Percentiles rank a stretch among this genome's conserved stretches.
These are phyloP conservation scores for Delphinapterus leucas DNA, from an alignment of 2,113 vertebrate species.

Conservation along the genomic window DNA sequence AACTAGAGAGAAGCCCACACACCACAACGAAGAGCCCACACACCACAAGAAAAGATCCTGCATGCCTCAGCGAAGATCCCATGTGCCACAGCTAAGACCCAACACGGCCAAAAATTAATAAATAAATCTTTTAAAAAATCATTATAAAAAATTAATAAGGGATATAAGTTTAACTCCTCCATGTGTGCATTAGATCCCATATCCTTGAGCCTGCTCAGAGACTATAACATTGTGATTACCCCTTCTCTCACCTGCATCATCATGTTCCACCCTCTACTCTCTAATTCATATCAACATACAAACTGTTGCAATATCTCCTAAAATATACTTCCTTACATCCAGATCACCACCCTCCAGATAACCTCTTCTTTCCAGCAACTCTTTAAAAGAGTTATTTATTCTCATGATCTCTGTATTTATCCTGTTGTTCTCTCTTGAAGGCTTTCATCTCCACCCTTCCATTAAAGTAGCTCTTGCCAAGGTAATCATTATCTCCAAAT, in stretches of 20 bases:
- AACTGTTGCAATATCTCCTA: background rate
- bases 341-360: background rate
- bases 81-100: too few relatives aligned
- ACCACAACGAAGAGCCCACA: too few relatives aligned
- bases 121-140: too few relatives aligned
- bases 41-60: too few relatives aligned
- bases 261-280: background rate
- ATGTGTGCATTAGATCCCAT: background rate
- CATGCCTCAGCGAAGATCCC: too few relatives aligned
- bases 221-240: background rate
- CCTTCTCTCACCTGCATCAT: background rate
- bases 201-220: background rate
- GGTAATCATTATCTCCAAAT: too few relatives aligned
- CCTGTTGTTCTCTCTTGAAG: too few relatives aligned
- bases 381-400: background rate
- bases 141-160: background rate
- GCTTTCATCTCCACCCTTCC: too few relatives aligned
- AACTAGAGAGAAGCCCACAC: too few relatives aligned
- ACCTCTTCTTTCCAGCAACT: background rate
- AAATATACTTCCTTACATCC: background rate
- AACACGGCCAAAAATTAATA: too few relatives aligned
- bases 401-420: background rate
- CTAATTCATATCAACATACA: background rate
- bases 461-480: too few relatives aligned
- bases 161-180: background rate